Evolutionary conservation across 2,797 vertebrate species (phyloP).

Genomic region (Cyprinella venusta): DNA sequence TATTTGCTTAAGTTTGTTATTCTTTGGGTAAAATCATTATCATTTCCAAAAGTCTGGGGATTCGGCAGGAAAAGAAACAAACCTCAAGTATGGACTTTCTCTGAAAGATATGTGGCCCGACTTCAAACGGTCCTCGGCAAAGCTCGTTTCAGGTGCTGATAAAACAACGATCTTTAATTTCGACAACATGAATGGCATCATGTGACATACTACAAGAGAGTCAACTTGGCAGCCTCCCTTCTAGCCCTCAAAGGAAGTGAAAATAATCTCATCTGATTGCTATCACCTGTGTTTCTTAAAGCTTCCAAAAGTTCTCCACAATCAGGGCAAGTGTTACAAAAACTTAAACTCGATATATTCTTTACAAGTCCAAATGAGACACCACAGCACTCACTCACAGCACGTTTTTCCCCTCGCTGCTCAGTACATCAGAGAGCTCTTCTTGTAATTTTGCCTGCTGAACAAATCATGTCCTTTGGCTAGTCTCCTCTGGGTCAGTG

Average conservation of each 20-base stretch:
- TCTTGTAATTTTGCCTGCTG: slow-evolving; percentile 48
- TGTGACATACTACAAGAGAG: slow-evolving; percentile 42
- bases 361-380: slow-evolving; percentile 39
- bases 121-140: not conserved
- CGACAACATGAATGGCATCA: slow-evolving; percentile 30
- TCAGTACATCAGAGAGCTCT: slow-evolving; percentile 36
- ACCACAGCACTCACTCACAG: slow-evolving; percentile 18
- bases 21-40: slow-evolving; percentile 59
- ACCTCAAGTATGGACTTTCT: slow-evolving; percentile 40
- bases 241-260: slow-evolving; percentile 36
- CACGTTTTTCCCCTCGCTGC: slow-evolving; percentile 12
- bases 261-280: slow-evolving; percentile 47
- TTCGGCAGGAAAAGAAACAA: slow-evolving; percentile 47
- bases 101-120: slow-evolving; percentile 33
- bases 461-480: slow-evolving; percentile 53
- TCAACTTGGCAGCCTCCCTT: slow-evolving; percentile 33
- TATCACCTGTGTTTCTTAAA: slow-evolving; percentile 32
- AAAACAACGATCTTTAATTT: slow-evolving; percentile 55
- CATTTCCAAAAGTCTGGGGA: slow-evolving; percentile 53
- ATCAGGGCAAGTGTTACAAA: slow-evolving; percentile 36
- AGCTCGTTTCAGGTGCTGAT: slow-evolving; percentile 51
- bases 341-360: slow-evolving; percentile 18
- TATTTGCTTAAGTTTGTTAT: slow-evolving; percentile 59
- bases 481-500: slow-evolving; percentile 49
- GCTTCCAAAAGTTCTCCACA: slow-evolving; percentile 14